These are phyloP conservation scores for Litoditis marina DNA, from an alignment of 2,888 invertebrate genomes.

Conservation along the genomic window DNA sequence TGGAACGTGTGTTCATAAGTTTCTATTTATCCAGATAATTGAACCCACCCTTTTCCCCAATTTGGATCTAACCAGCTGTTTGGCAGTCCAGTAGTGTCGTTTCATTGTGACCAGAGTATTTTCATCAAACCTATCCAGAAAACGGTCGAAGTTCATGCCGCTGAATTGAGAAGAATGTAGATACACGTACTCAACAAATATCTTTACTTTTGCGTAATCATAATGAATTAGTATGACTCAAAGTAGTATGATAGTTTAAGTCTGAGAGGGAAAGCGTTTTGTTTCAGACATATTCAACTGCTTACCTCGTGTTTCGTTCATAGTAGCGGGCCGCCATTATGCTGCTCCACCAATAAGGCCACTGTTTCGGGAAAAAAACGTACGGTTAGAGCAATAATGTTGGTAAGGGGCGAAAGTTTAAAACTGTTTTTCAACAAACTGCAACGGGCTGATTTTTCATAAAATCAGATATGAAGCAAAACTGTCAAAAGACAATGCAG, in stretches of 20 bases:
- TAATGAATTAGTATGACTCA: not conserved
- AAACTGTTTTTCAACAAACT: no score
- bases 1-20: no score
- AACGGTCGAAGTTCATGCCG: conserved; percentile 58
- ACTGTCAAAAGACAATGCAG: no score
- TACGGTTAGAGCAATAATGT: no score
- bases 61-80: conserved; percentile 71
- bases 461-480: no score
- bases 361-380: no score
- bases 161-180: conserved; percentile 34
- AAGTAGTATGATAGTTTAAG: not conserved
- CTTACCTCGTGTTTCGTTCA: conserved; percentile 40
- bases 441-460: no score
- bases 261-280: no score
- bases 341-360: no score
- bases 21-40: no score
- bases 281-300: no score
- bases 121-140: conserved; percentile 47
- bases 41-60: conserved; percentile 46
- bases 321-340: conserved; percentile 39
- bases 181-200: not conserved
- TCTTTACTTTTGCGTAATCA: not conserved
- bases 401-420: no score
- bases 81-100: conserved; percentile 96
- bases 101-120: conserved; percentile 69